Evolutionary conservation across 2,888 invertebrate species (phyloP).

Genomic region (Thelaira solivaga): DNA sequence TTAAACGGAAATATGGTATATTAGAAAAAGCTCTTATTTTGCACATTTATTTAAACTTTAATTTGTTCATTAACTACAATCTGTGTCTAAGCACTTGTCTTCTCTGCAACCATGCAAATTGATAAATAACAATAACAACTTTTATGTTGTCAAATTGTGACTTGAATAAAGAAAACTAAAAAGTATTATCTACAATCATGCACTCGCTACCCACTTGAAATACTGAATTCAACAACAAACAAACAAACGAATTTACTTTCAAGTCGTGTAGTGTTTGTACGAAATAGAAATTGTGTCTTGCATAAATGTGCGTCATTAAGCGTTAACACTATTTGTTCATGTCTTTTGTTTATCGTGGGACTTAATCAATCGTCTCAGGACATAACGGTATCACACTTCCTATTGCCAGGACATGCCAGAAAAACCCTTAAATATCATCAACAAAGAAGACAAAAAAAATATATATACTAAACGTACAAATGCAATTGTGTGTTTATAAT

Average conservation of each 20-base stretch:
- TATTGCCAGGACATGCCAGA: constrained; percentile 42
- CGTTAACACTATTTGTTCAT: constrained; percentile 60
- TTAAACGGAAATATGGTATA: neutral
- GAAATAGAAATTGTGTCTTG: constrained; percentile 36
- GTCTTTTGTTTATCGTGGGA: constrained; percentile 58
- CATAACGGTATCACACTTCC: constrained; percentile 56
- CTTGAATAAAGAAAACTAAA: too few relatives aligned
- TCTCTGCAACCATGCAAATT: constrained; percentile 5
- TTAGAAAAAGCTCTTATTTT: too few relatives aligned
- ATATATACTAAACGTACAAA: constrained; percentile 26
- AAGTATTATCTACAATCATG: neutral
- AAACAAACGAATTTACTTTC: constrained; percentile 13
- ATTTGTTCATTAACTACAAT: constrained; percentile 17
- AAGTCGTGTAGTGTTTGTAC: neutral
- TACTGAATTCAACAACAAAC: neutral
- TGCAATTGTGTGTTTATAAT: constrained; percentile 49
- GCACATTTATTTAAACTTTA: constrained; percentile 5
- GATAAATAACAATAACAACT: constrained; percentile 23
- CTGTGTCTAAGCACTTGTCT: constrained; percentile 21
- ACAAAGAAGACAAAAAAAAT: neutral
- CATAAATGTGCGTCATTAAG: constrained; percentile 60
- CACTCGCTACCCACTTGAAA: neutral
- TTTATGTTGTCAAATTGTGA: constrained; percentile 12
- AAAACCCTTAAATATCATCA: constrained; percentile 8
- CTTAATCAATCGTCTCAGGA: constrained; percentile 61